Evolutionary conservation across 2,113 vertebrate genomes (phyloP).

Genomic region (Lampris megalopsis): DNA sequence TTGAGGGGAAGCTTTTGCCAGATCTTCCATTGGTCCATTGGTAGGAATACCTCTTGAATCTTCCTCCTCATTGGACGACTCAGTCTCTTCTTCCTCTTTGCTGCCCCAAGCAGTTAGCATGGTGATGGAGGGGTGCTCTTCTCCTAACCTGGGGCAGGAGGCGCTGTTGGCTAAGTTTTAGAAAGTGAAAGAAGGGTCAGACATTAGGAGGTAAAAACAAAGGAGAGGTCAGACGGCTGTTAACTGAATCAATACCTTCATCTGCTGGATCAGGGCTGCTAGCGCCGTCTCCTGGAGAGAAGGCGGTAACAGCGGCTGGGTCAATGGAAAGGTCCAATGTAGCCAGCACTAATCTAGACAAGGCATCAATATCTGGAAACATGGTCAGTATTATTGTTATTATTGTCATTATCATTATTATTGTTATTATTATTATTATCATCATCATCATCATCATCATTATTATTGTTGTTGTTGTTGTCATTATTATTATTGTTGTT

Average conservation of each 20-base stretch:
- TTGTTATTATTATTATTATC: too few relatives aligned
- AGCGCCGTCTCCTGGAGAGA: slow-evolving; percentile 26
- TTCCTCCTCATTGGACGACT: slow-evolving; percentile 74
- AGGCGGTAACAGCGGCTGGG: background rate
- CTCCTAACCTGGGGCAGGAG: background rate
- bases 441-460: too few relatives aligned
- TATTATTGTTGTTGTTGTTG: too few relatives aligned
- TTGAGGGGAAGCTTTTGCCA: too few relatives aligned
- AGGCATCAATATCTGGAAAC: slow-evolving; percentile 54
- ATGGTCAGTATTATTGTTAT: background rate
- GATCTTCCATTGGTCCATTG: background rate
- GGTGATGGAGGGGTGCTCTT: slow-evolving; percentile 6
- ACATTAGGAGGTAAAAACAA: background rate
- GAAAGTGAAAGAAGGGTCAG: background rate
- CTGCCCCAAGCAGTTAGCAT: slow-evolving; percentile 54
- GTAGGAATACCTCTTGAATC: background rate
- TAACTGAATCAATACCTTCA: slow-evolving; percentile 16
- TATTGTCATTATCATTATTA: too few relatives aligned
- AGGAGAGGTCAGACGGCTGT: background rate
- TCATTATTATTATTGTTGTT: too few relatives aligned
- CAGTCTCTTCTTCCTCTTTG: slow-evolving; percentile 61
- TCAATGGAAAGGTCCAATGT: slow-evolving; percentile 32
- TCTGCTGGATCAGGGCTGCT: background rate
- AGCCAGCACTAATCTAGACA: slow-evolving; percentile 57
- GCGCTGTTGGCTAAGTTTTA: slow-evolving; percentile 13